phyloP scores from a whole-genome alignment of 64 coral and sea anemone genomes.

The Pachyseris speciosa region DNA sequence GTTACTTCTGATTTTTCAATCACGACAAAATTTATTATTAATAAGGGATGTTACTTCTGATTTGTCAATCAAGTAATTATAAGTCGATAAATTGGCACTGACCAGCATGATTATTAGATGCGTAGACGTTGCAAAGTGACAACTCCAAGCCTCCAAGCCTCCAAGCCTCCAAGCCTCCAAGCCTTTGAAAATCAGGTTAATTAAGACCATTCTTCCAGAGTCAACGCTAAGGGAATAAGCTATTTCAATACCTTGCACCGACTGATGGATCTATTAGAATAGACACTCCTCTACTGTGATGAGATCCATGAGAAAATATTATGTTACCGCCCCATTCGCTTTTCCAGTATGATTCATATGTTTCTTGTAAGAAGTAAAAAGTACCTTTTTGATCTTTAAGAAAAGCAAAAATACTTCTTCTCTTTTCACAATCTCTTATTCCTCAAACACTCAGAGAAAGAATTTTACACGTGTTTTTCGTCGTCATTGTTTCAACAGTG shows the following conservation, averaged over 20 bases:
- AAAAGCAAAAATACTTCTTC: too few species aligned
- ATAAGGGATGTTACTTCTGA: neutral
- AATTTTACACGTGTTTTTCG: neutral
- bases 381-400: neutral
- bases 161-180: too few species aligned
- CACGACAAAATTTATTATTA: too few species aligned
- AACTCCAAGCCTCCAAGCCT: too few species aligned
- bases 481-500: neutral
- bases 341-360: neutral
- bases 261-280: neutral
- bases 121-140: neutral
- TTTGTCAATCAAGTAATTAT: neutral
- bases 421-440: too few species aligned
- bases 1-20: too few species aligned
- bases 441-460: neutral
- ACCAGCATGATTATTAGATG: neutral
- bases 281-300: neutral
- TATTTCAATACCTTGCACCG: neutral
- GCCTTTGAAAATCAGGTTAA: neutral
- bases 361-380: neutral
- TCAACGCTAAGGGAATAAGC: neutral
- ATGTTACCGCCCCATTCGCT: too few species aligned
- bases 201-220: neutral
- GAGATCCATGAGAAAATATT: too few species aligned
- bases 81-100: neutral